Evolutionary conservation across 2,797 vertebrate genomes (phyloP), one percentile per base, ranked within the genome.

Genomic region (Adrianichthys oophorus): DNA sequence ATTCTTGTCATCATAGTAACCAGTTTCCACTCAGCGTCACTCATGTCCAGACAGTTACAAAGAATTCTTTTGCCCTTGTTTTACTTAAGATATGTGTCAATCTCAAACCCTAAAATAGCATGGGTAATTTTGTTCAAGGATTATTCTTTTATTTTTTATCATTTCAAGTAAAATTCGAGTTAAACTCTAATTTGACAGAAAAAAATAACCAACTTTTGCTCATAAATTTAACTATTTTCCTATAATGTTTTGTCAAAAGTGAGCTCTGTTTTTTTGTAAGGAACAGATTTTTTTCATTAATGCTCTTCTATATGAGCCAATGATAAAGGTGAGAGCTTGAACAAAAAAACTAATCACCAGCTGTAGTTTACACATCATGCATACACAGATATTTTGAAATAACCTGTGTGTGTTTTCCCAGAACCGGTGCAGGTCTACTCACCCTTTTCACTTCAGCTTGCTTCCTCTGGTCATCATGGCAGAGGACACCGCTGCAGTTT

Each of bases 381-480:
- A 3, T 19, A 13, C 7, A 17, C 7, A 12, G 54, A 48, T 16
- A 67, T 0, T 47, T 4, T 48, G 16, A 62, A 46, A 68, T 41
- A 37, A 13, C 0, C 49, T 4, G 23, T 41, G 4, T 68, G 55
- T 80, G 42, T 81, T 63, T 83, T 16, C 60, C 70, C 83, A 98
- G 97, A 62, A 80, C 87, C 49, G 83, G 85, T 59, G 86, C 95
- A 64, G 97, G 93, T 59, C 78, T 92, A 7, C 78, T 96, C 70
- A 80, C 92, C 21, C 76, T 97, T 59, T 74, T 96, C 62, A 90
- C 90, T 4, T 93, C 94, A 7, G 83, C 80, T 63, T 91, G 85
- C 67, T 94, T 76, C 16, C 55, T 95, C 62, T 85, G 85, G 87
- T 93, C 86, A 58, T 90, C 87, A 17, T 52, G 79, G 63, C 87